A percentile compares a stretch with the other conserved stretches of the same genome.
Evolutionary conservation across 2,113 vertebrate species (phyloP).

Genomic region (Cromileptes altivelis): DNA sequence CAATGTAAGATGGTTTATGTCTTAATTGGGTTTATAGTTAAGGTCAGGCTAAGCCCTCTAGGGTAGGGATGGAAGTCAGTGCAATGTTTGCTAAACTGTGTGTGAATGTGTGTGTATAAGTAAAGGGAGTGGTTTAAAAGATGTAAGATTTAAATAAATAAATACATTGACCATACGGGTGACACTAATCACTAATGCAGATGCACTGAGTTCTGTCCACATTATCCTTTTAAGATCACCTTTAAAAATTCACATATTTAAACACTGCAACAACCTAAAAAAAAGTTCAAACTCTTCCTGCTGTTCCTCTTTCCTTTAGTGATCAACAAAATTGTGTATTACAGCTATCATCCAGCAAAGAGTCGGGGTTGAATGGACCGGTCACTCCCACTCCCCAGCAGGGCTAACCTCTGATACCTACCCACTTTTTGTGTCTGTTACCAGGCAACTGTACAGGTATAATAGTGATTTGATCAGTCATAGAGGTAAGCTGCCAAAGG

Average conservation of each 20-base stretch:
- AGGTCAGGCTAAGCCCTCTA: constrained; percentile 45
- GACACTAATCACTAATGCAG: not conserved
- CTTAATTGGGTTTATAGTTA: constrained; percentile 57
- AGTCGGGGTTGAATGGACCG: not conserved
- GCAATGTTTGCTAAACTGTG: constrained; percentile 42
- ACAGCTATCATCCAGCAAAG: not conserved
- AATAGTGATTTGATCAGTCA: not conserved
- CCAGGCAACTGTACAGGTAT: not conserved
- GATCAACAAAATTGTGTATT: not conserved
- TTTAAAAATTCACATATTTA: not conserved
- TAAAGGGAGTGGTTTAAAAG: no score
- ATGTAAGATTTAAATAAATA: no score
- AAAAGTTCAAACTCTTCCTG: not conserved
- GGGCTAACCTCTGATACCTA: not conserved
- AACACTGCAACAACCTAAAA: not conserved
- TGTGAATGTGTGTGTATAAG: not conserved
- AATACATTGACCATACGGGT: not conserved
- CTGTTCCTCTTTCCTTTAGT: not conserved
- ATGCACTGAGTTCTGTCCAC: not conserved
- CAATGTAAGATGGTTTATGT: constrained; percentile 8
- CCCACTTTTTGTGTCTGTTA: not conserved
- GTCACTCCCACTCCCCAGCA: not conserved
- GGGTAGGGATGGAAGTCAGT: constrained; percentile 25
- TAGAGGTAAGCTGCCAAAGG: not conserved
- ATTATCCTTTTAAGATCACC: not conserved